A percentile compares a stretch with the other conserved stretches of the same genome.
Evolutionary conservation across 2,888 invertebrate species (phyloP).

Genomic region (Drosophila subsilvestris): DNA sequence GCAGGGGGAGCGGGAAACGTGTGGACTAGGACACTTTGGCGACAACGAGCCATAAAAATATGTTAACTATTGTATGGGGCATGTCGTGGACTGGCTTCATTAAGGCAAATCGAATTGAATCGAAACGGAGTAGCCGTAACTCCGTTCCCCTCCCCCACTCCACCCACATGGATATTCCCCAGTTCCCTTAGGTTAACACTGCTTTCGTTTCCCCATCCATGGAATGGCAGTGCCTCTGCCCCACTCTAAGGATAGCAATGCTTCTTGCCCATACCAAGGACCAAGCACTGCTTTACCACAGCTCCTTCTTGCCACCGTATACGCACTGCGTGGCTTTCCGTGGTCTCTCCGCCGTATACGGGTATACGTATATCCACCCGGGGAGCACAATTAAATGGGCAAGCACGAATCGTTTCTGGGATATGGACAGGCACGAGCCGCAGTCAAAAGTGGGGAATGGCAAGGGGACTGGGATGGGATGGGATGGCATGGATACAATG

Average conservation of each 20-base stretch:
- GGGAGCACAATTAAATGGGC: conserved; percentile 65
- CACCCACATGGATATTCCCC: conserved; percentile 19
- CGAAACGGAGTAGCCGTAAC: conserved; percentile 28
- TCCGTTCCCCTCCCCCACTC: neutral
- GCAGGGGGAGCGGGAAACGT: conserved; percentile 17
- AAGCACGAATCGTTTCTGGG: conserved; percentile 41
- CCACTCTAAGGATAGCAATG: neutral
- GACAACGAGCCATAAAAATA: conserved; percentile 66
- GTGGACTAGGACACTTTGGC: conserved; percentile 57
- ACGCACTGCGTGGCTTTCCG: neutral
- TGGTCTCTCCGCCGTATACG: neutral
- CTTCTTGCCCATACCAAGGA: neutral
- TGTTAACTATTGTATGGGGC: conserved; percentile 60
- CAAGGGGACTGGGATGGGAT: neutral
- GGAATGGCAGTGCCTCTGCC: neutral
- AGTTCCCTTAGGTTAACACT: neutral
- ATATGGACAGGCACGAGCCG: conserved; percentile 17
- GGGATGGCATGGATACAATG: neutral
- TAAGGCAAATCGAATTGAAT: conserved; percentile 47
- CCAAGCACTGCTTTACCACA: no score
- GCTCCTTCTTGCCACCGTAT: neutral
- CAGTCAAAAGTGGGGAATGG: neutral
- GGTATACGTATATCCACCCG: conserved; percentile 24
- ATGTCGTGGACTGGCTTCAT: conserved; percentile 27
- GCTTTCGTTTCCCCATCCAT: neutral